Conservation (phyloP, 2,888 invertebrate genomes). For the Caradrina kadenii region DNA sequence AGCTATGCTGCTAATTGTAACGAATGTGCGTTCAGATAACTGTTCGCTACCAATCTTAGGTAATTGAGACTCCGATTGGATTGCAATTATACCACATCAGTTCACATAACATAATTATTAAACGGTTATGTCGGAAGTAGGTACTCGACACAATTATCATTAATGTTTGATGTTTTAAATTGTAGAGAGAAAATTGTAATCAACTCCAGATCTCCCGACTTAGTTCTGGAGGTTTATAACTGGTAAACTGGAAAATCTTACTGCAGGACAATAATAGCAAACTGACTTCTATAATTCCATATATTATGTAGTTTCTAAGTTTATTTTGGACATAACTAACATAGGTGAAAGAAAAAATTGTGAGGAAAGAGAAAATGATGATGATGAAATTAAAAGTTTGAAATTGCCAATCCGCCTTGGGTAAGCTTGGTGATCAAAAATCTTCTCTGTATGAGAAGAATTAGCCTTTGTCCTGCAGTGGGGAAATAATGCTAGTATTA, state of each 20-base stretch:
- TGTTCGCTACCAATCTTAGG: constrained; percentile 36
- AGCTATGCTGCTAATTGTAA: constrained; percentile 48
- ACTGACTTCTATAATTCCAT: no score
- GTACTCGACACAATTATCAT: constrained; percentile 2
- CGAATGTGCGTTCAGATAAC: constrained; percentile 48
- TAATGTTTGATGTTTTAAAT: background rate
- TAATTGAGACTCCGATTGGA: constrained; percentile 32
- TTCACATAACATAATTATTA: constrained; percentile 27
- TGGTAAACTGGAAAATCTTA: background rate
- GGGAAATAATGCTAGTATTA: no score
- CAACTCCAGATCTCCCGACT: background rate
- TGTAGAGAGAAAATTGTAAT: constrained; percentile 7
- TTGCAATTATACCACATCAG: constrained; percentile 39
- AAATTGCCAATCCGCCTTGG: no score
- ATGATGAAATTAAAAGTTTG: no score
- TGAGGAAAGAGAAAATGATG: no score
- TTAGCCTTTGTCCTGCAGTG: no score
- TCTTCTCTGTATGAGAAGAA: no score
- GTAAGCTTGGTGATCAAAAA: no score
- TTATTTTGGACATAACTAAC: no score
- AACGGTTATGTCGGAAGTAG: constrained; percentile 21
- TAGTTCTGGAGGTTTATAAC: background rate
- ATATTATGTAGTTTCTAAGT: no score
- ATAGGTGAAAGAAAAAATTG: no score
- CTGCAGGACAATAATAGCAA: no score